Conservation (phyloP, 2,888 invertebrate genomes). For the Hybos culiciformis region DNA sequence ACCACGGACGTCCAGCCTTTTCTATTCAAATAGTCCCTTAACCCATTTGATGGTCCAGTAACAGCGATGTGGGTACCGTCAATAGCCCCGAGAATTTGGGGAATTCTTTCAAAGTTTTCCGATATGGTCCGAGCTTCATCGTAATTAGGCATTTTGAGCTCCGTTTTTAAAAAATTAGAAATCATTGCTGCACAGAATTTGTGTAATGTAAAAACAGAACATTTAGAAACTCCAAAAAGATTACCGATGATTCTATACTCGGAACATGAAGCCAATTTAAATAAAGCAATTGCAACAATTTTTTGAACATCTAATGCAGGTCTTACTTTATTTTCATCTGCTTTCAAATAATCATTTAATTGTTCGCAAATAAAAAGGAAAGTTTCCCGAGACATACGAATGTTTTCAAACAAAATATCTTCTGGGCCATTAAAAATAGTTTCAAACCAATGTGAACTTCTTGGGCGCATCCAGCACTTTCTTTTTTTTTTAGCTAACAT, state of each 20-base stretch:
- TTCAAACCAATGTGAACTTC: no score
- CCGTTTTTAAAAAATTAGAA: not conserved
- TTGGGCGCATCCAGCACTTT: no score
- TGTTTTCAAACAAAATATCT: not conserved
- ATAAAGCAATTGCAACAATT: not conserved
- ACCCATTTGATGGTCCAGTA: not conserved
- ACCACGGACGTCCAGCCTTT: not conserved
- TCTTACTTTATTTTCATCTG: not conserved
- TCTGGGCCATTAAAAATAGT: no score
- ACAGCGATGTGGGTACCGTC: conserved; percentile 2
- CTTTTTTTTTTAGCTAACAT: no score
- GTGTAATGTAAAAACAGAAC: not conserved
- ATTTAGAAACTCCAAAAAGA: not conserved
- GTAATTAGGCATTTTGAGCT: not conserved
- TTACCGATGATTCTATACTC: not conserved
- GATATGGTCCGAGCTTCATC: not conserved
- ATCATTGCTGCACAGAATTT: not conserved
- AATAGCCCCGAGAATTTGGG: not conserved
- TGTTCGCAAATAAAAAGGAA: not conserved
- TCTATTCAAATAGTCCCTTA: not conserved
- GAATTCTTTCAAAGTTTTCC: not conserved
- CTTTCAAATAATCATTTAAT: not conserved
- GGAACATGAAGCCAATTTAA: not conserved
- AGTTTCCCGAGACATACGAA: not conserved
- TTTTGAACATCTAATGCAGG: not conserved